A percentile compares a stretch with the other conserved stretches of the same genome.
These are phyloP conservation scores for Ectobius pallidus DNA, from an alignment of 2,888 invertebrate genomes.

Conservation along the genomic window DNA sequence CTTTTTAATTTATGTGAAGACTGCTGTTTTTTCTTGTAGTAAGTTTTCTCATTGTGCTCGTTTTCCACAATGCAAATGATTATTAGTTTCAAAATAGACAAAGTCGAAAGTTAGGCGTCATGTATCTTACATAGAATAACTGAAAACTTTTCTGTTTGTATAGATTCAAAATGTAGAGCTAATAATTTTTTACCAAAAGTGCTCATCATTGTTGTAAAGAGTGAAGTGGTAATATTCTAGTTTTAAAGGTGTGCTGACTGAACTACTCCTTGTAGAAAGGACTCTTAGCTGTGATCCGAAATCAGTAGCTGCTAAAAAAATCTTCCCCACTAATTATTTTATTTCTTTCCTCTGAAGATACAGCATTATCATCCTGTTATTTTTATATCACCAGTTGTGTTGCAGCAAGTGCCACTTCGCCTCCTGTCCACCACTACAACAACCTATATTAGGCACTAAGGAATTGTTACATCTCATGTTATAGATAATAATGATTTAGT, in stretches of 20 bases:
- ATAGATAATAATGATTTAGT: too few species aligned
- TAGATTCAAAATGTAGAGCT: slow-evolving; percentile 40
- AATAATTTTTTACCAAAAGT: slow-evolving; percentile 68
- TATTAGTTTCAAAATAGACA: slow-evolving; percentile 8
- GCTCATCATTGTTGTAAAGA: slow-evolving; percentile 67
- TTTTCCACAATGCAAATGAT: slow-evolving; percentile 10
- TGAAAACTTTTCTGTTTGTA: slow-evolving; percentile 28
- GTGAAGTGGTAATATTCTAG: slow-evolving; percentile 23
- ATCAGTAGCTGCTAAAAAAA: slow-evolving; percentile 31
- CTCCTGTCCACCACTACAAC: neutral
- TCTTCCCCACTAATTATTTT: slow-evolving; percentile 20
- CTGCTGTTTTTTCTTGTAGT: slow-evolving; percentile 13
- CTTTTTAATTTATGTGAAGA: slow-evolving; percentile 21
- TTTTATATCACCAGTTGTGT: slow-evolving; percentile 20
- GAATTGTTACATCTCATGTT: neutral
- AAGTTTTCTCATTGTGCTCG: neutral
- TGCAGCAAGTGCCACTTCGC: too few species aligned
- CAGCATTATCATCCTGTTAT: slow-evolving; percentile 9
- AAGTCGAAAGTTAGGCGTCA: neutral
- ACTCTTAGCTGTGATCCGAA: slow-evolving; percentile 34
- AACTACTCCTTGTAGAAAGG: slow-evolving; percentile 25
- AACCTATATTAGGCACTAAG: slow-evolving; percentile 10
- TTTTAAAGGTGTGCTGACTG: slow-evolving; percentile 8
- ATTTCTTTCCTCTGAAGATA: slow-evolving; percentile 6
- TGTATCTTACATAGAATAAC: slow-evolving; percentile 10